Percentiles rank a stretch among this genome's conserved stretches.
These are phyloP conservation scores for Paramormyrops hopkinsi DNA, from an alignment of 2,797 vertebrate species.

Conservation along the genomic window DNA sequence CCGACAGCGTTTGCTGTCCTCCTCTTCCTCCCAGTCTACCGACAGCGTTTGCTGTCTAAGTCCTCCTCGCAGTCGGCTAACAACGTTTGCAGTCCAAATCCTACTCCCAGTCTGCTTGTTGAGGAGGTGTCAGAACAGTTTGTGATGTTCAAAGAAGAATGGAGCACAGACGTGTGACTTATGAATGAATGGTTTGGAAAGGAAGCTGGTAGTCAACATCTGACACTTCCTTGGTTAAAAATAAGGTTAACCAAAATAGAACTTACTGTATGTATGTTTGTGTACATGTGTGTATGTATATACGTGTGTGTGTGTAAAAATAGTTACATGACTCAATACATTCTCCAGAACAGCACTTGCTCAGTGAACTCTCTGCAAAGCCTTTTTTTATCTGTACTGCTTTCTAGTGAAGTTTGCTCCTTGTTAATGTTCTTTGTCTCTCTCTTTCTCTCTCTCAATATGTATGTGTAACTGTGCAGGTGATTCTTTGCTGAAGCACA, in stretches of 20 bases:
- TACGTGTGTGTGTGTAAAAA: neutral
- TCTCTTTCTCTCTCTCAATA: neutral
- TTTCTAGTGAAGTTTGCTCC: neutral
- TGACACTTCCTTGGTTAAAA: neutral
- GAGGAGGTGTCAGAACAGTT: neutral
- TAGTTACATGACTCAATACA: neutral
- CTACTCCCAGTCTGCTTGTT: neutral
- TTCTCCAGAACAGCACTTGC: neutral
- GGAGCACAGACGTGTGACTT: neutral
- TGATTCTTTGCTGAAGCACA: slow-evolving; percentile 90
- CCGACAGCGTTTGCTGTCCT: no score
- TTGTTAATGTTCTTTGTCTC: neutral
- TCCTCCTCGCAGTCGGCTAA: neutral
- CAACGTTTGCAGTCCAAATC: neutral
- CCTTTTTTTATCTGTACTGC: neutral
- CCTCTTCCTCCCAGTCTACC: no score
- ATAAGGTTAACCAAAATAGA: neutral
- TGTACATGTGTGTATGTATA: neutral
- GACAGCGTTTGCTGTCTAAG: neutral
- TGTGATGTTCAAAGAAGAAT: neutral
- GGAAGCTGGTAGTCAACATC: neutral
- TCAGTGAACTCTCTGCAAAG: neutral
- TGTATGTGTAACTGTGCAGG: slow-evolving; percentile 46
- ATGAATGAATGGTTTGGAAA: neutral
- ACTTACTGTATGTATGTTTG: neutral